phyloP scores from a whole-genome alignment of 2,888 invertebrate species.

The Luperina nickerlii region DNA sequence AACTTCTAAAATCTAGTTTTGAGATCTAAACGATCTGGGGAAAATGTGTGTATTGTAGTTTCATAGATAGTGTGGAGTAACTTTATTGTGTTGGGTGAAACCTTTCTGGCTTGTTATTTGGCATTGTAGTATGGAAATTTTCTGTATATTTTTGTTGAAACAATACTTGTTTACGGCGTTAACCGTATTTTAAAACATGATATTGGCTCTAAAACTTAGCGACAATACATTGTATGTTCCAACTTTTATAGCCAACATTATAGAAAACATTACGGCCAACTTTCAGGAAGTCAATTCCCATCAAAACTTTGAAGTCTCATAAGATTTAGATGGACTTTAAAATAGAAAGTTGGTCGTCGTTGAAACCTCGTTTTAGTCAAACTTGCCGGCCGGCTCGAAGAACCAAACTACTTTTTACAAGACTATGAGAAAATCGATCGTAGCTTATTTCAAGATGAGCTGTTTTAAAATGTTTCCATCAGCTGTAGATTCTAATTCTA shows the following conservation, averaged over 20 bases:
- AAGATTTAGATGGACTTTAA: slow-evolving; percentile 65
- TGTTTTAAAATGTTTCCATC: slow-evolving; percentile 3
- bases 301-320: slow-evolving; percentile 61
- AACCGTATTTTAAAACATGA: slow-evolving; percentile 28
- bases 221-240: slow-evolving; percentile 23
- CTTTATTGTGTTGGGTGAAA: slow-evolving; percentile 36
- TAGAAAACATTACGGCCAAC: slow-evolving; percentile 43
- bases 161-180: slow-evolving; percentile 23
- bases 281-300: slow-evolving; percentile 55
- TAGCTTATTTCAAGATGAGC: slow-evolving; percentile 35
- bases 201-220: slow-evolving; percentile 32
- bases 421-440: slow-evolving; percentile 49
- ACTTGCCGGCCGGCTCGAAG: slow-evolving; percentile 39
- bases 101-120: slow-evolving; percentile 38
- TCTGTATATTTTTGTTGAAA: slow-evolving; percentile 27
- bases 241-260: slow-evolving; percentile 52
- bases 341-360: slow-evolving; percentile 61
- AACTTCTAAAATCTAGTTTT: slow-evolving; percentile 58
- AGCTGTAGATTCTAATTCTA: background rate
- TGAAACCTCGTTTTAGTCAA: slow-evolving; percentile 56
- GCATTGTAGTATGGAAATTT: slow-evolving; percentile 6
- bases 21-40: slow-evolving; percentile 51
- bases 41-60: slow-evolving; percentile 47
- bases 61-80: slow-evolving; percentile 34
- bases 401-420: slow-evolving; percentile 57